A percentile compares a stretch with the other conserved stretches of the same genome.
phyloP scores from a whole-genome alignment of 2,113 vertebrate species.

The Passer montanus region DNA sequence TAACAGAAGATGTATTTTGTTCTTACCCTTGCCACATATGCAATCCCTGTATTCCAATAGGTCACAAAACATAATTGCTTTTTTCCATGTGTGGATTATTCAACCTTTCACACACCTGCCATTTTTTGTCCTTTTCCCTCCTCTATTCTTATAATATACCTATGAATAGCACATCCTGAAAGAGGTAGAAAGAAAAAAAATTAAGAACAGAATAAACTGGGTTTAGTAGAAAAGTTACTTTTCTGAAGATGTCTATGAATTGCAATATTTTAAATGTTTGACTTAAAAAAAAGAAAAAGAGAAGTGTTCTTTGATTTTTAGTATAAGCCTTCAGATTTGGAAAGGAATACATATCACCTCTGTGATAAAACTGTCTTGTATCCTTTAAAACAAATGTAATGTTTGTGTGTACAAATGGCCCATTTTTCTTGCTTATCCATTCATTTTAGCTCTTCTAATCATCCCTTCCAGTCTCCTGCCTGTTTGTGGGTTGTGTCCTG shows the following conservation, averaged over 20 bases:
- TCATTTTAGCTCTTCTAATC: constrained; percentile 13
- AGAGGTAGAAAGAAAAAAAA: background rate
- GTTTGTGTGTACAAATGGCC: background rate
- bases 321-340: background rate
- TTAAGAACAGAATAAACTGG: background rate
- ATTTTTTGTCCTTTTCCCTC: background rate
- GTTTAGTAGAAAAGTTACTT: background rate
- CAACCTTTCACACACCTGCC: background rate
- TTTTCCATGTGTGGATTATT: constrained; percentile 33
- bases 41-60: background rate
- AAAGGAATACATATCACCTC: background rate
- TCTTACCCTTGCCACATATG: background rate
- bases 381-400: background rate
- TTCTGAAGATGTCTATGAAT: background rate
- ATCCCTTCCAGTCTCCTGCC: background rate
- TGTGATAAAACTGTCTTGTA: background rate
- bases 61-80: constrained; percentile 19
- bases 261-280: background rate
- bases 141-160: background rate
- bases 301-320: background rate
- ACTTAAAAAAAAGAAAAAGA: background rate
- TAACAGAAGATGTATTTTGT: background rate
- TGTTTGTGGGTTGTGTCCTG: background rate
- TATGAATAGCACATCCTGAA: background rate
- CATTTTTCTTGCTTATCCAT: background rate